Base-by-base conservation (phyloP, 2,113 vertebrate genomes). In the Murina feae region DNA sequence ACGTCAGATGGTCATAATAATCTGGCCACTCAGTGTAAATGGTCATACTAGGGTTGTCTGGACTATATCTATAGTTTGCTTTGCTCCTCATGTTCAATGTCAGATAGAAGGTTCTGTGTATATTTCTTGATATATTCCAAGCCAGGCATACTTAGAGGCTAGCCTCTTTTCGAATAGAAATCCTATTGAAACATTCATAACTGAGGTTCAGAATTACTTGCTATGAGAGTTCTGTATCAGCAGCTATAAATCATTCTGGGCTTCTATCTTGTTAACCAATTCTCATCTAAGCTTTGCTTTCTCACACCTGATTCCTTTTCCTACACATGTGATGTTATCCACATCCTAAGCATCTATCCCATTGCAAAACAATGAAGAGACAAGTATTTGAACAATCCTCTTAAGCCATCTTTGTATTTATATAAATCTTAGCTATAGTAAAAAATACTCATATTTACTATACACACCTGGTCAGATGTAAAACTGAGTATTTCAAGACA, bases 401-500 rank as follows among this genome's bases (percentile, higher is more conserved):
- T 44, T 69, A 78, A 76, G n/a, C 30, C 42, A 82, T 47, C 18
- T 85, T 82, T 93, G 28, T 30, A 78, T 94, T 81, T 68, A 25
- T 76, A 17, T 39, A 5, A 47, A 39, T 68, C n/a, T 85, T 49
- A 90, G 37, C 20, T 94, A 92, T 9, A 89, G 10, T 49, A 30
- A 5, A 76, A 89, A 86, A 85, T 74, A 82, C 2, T 78, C 39
- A 58, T 69, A 85, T 89, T 91, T 91, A 76, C 20, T 78, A 80
- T 95, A 96, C 96, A 90, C 1, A 97, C 97, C 96, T 95, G 4
- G 7, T 60, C 66, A 84, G 95, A 97, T 84, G 88, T 18, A 94
- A 96, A 97, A 92, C 90, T 97, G 75, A 97, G 28, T 2, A 96
- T 84, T 97, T 97, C 97, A 86, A 97, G 90, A 91, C 71, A 32